Evolutionary conservation across 2,797 vertebrate genomes (phyloP).

Genomic region (Siniperca obscura): DNA sequence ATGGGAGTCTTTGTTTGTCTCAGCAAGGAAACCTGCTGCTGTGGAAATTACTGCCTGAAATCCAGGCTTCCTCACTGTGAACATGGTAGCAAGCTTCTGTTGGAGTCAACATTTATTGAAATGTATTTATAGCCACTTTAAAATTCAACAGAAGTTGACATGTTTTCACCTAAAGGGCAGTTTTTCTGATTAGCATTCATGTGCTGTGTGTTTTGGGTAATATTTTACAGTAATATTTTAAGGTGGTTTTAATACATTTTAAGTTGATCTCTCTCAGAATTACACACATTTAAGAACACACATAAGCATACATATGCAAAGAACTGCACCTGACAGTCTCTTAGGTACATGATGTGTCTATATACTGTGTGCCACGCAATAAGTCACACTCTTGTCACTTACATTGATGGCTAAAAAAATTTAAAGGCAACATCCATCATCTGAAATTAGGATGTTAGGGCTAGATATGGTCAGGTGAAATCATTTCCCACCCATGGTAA

Average conservation of each 20-base stretch:
- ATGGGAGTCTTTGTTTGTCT: not conserved
- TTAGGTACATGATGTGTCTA: not conserved
- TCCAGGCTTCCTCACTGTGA: not conserved
- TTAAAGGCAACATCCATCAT: not conserved
- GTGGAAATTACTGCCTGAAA: not conserved
- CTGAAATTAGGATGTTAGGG: not conserved
- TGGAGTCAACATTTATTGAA: not conserved
- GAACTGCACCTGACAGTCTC: not conserved
- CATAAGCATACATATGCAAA: not conserved
- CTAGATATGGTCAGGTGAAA: not conserved
- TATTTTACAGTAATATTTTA: not conserved
- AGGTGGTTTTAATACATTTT: not conserved
- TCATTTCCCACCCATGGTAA: not conserved
- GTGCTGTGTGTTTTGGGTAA: not conserved
- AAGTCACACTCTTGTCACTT: not conserved
- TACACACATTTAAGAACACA: not conserved
- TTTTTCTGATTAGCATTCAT: not conserved
- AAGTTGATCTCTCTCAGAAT: not conserved
- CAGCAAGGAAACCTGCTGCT: not conserved
- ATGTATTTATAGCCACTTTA: not conserved
- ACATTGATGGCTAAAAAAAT: not conserved
- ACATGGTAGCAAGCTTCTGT: not conserved
- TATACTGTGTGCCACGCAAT: slow-evolving; percentile 16
- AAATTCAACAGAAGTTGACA: not conserved
- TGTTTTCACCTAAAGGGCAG: not conserved